Evolutionary conservation across 2,113 vertebrate genomes (phyloP).

Genomic region (Tenrec ecaudatus): DNA sequence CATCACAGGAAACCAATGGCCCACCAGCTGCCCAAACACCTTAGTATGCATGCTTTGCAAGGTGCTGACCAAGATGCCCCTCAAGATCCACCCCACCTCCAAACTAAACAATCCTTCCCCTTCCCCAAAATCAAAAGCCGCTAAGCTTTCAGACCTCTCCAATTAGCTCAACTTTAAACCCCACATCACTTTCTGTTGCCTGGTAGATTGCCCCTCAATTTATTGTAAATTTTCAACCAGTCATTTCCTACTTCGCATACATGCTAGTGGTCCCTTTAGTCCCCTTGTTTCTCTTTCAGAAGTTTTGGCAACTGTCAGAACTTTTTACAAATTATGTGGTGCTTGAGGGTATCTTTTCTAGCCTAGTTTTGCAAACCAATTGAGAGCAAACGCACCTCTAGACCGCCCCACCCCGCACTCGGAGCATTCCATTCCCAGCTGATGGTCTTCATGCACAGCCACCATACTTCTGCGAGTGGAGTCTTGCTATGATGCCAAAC

Average conservation of each 20-base stretch:
- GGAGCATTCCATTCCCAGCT: not conserved
- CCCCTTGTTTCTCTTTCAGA: constrained; percentile 17
- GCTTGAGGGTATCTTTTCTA: not conserved
- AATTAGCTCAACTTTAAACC: constrained; percentile 11
- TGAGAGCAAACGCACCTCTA: not conserved
- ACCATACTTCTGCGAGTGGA: not conserved
- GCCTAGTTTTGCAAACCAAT: not conserved
- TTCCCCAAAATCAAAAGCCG: constrained; percentile 7
- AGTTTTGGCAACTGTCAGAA: not conserved
- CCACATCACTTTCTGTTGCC: constrained; percentile 14
- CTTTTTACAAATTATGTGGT: not conserved
- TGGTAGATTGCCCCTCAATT: not conserved
- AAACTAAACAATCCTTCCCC: constrained; percentile 19
- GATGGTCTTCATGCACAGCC: not conserved
- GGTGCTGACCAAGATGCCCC: not conserved
- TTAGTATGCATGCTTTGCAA: not conserved
- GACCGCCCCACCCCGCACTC: not conserved
- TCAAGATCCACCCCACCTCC: not conserved
- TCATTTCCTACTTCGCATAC: not conserved
- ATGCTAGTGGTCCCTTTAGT: not conserved
- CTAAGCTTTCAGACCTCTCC: constrained; percentile 12
- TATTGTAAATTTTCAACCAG: constrained; percentile 25
- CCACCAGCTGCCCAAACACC: not conserved
- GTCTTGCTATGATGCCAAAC: not conserved
- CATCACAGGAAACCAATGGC: not conserved